Evolutionary conservation across 2,888 invertebrate species (phyloP).

Genomic region (Abrostola triplasia): DNA sequence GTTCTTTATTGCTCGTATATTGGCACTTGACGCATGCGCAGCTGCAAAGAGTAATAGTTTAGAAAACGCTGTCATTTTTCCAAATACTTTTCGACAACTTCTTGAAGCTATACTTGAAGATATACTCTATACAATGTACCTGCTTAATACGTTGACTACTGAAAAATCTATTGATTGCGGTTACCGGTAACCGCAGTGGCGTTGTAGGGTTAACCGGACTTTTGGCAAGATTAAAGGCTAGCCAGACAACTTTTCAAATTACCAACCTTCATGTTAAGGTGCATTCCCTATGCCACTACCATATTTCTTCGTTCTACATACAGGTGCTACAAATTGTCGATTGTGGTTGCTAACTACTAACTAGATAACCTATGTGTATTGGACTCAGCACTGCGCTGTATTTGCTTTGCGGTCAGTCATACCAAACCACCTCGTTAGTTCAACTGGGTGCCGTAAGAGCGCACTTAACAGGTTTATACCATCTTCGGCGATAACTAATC

Average conservation of each 20-base stretch:
- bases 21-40: neutral
- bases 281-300: neutral
- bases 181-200: too few relatives aligned
- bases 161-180: too few relatives aligned
- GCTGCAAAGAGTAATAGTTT: too few relatives aligned
- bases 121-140: too few relatives aligned
- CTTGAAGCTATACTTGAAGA: too few relatives aligned
- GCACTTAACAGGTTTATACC: neutral
- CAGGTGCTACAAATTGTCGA: neutral
- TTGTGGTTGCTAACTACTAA: slow-evolving; percentile 1
- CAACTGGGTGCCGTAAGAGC: neutral
- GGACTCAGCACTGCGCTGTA: neutral
- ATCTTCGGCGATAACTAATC: neutral
- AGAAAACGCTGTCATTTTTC: too few relatives aligned
- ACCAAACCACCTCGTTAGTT: neutral
- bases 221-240: neutral
- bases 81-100: too few relatives aligned
- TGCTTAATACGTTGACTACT: too few relatives aligned
- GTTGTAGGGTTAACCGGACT: too few relatives aligned
- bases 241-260: neutral
- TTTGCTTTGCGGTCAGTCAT: neutral
- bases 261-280: neutral
- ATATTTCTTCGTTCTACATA: neutral
- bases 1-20: neutral
- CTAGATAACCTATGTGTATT: neutral